These are phyloP conservation scores for Crotophaga sulcirostris DNA, from an alignment of 2,113 vertebrate species.

Conservation along the genomic window DNA sequence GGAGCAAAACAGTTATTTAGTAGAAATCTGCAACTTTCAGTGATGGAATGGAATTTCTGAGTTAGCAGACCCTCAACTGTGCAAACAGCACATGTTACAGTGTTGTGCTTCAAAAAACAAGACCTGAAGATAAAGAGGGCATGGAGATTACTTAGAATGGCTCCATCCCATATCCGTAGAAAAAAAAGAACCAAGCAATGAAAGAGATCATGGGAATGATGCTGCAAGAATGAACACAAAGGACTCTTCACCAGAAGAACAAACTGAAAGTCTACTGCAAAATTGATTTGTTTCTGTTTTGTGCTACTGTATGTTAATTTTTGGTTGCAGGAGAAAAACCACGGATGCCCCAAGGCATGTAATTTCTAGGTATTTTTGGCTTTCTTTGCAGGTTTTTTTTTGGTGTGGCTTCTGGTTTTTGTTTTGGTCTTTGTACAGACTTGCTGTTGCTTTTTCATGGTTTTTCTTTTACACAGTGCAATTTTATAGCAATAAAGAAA, in stretches of 20 bases:
- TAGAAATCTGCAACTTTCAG: neutral
- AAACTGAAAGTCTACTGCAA: constrained; percentile 80
- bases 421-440: constrained; percentile 65
- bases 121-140: neutral
- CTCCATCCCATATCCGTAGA: neutral
- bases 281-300: neutral
- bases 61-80: constrained; percentile 25
- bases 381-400: neutral
- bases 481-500: neutral
- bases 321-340: constrained; percentile 32
- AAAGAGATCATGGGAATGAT: constrained; percentile 64
- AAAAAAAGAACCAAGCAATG: constrained; percentile 33
- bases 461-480: neutral
- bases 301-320: neutral
- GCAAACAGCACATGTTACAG: neutral
- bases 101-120: constrained; percentile 31
- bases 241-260: constrained; percentile 87
- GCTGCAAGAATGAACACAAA: constrained; percentile 68
- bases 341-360: neutral
- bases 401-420: neutral
- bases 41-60: constrained; percentile 4
- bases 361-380: constrained; percentile 4
- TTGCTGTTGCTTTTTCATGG: constrained; percentile 20
- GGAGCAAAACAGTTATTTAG: neutral
- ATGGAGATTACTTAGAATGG: neutral